These are phyloP conservation scores for Caradrina kadenii DNA, from an alignment of 2,888 invertebrate species.

Conservation along the genomic window DNA sequence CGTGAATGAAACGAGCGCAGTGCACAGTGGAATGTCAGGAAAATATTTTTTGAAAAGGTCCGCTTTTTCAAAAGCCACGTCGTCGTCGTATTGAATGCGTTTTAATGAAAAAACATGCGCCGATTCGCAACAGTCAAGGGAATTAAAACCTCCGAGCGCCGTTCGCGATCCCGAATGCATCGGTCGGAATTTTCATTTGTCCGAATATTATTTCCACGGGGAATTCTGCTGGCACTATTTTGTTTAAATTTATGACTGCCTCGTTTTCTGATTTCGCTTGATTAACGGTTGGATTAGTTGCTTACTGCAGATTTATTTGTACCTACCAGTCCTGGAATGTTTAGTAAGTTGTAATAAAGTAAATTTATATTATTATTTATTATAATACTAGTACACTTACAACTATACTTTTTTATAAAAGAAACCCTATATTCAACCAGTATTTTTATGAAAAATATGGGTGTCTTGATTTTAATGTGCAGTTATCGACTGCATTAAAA, in stretches of 20 bases:
- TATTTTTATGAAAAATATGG: no score
- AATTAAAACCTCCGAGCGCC: conserved; percentile 87
- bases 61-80: conserved; percentile 88
- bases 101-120: conserved; percentile 91
- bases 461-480: no score
- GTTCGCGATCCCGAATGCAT: conserved; percentile 82
- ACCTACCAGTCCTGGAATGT: conserved; percentile 1
- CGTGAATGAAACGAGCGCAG: conserved; percentile 80
- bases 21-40: conserved; percentile 85
- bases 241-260: conserved; percentile 76
- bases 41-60: conserved; percentile 89
- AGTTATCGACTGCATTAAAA: no score
- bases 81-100: conserved; percentile 90
- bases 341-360: neutral
- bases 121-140: conserved; percentile 90
- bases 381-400: no score
- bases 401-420: no score
- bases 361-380: no score
- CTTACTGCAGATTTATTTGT: conserved; percentile 43
- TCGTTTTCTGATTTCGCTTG: conserved; percentile 73
- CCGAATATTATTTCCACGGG: conserved; percentile 86
- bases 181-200: conserved; percentile 86
- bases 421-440: no score
- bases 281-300: conserved; percentile 74
- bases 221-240: conserved; percentile 76